phyloP scores from a whole-genome alignment of 2,113 vertebrate species.

The Narcine bancroftii region DNA sequence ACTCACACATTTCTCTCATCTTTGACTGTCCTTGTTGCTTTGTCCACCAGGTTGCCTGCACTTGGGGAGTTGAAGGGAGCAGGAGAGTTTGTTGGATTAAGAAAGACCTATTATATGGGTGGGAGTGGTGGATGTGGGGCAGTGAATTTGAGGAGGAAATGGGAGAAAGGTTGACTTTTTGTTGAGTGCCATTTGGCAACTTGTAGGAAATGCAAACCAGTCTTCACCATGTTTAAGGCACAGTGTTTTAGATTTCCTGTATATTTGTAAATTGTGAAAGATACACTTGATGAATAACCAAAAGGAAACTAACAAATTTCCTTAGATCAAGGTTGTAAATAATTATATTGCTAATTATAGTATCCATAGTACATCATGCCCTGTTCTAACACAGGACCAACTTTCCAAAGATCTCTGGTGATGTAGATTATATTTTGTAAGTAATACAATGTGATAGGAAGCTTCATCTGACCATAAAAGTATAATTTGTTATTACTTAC shows the following conservation, averaged over 20 bases:
- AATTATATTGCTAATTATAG: background rate
- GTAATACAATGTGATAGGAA: background rate
- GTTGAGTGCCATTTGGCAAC: background rate
- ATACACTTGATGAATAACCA: no score
- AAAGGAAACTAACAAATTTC: background rate
- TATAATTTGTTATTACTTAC: background rate
- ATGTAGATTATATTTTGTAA: background rate
- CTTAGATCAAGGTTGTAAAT: background rate
- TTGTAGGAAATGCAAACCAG: constrained; percentile 38
- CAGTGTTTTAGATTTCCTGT: no score
- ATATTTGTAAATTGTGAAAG: background rate
- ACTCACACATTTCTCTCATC: background rate
- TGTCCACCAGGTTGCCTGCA: background rate
- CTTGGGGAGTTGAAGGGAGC: no score
- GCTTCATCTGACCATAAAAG: background rate
- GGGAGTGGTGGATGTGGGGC: no score
- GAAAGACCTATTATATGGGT: no score
- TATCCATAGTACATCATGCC: background rate
- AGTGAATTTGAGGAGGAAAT: background rate
- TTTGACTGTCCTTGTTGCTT: background rate
- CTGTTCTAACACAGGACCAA: background rate
- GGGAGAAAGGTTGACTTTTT: background rate
- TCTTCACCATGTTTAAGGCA: background rate
- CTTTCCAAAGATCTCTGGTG: background rate
- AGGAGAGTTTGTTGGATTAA: no score